These are phyloP conservation scores for Chionoecetes opilio DNA, from an alignment of 1,140 invertebrate species.

Conservation along the genomic window DNA sequence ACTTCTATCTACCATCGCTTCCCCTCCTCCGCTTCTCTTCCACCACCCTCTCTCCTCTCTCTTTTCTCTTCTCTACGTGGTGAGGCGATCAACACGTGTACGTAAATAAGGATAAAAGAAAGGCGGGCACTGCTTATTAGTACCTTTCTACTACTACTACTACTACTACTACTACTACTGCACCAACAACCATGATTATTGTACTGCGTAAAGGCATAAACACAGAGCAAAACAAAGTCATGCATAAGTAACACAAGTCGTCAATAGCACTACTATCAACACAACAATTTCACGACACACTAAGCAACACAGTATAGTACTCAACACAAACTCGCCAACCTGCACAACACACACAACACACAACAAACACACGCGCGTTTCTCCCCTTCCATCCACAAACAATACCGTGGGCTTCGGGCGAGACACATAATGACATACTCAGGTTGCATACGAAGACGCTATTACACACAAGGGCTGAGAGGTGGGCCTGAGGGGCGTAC, in stretches of 20 bases:
- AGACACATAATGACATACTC: constrained; percentile 41
- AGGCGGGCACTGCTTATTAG: too few relatives aligned
- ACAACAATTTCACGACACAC: constrained; percentile 20
- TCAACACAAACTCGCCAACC: neutral
- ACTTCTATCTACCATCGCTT: too few relatives aligned
- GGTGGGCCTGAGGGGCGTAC: neutral
- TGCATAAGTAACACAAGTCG: neutral
- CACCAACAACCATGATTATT: too few relatives aligned
- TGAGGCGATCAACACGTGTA: too few relatives aligned
- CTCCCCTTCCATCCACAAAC: constrained; percentile 16
- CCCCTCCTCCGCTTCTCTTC: too few relatives aligned
- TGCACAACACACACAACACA: constrained; percentile 9
- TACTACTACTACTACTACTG: too few relatives aligned
- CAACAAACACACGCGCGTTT: constrained; percentile 4
- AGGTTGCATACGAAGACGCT: constrained; percentile 46
- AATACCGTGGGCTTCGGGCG: constrained; percentile 18
- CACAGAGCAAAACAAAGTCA: neutral
- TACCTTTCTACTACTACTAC: too few relatives aligned
- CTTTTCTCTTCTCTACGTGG: too few relatives aligned
- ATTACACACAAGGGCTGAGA: neutral
- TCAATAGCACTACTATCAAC: neutral
- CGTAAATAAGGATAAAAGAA: too few relatives aligned
- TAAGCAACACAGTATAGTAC: neutral
- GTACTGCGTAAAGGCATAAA: neutral
- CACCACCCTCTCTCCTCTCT: too few relatives aligned